Conservation (phyloP, 2,888 invertebrate genomes). For the Didymodactylos carnosus region DNA sequence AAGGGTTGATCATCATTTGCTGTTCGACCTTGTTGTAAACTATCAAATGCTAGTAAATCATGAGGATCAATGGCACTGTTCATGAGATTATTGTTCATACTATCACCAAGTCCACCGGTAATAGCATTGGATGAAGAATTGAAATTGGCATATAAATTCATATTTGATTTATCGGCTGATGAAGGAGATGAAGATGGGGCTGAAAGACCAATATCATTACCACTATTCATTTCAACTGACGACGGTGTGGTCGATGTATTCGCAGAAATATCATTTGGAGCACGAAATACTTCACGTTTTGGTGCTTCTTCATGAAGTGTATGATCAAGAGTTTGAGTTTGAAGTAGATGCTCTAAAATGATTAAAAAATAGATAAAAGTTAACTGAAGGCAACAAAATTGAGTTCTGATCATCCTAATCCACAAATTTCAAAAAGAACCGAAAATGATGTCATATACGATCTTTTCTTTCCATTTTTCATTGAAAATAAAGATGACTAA, state of each 20-base stretch:
- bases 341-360: conserved; percentile 37
- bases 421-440: conserved; percentile 14
- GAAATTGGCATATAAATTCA: background rate
- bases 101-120: background rate
- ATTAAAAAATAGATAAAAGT: no score
- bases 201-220: background rate
- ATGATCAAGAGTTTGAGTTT: conserved; percentile 53
- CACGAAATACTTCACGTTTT: background rate
- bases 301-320: conserved; percentile 42
- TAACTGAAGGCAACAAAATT: conserved; percentile 14
- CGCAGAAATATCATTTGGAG: background rate
- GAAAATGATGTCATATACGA: conserved; percentile 46
- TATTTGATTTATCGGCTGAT: background rate
- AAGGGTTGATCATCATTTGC: background rate
- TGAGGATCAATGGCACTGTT: background rate
- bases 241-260: background rate
- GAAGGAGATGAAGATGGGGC: background rate
- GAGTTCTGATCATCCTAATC: background rate
- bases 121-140: background rate
- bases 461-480: no score
- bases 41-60: background rate
- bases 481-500: no score
- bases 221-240: background rate
- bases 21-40: background rate
- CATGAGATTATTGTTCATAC: background rate